Evolutionary conservation across 2,888 invertebrate genomes (phyloP), one percentile per base, ranked within the genome.

Genomic region (Eurois occulta): DNA sequence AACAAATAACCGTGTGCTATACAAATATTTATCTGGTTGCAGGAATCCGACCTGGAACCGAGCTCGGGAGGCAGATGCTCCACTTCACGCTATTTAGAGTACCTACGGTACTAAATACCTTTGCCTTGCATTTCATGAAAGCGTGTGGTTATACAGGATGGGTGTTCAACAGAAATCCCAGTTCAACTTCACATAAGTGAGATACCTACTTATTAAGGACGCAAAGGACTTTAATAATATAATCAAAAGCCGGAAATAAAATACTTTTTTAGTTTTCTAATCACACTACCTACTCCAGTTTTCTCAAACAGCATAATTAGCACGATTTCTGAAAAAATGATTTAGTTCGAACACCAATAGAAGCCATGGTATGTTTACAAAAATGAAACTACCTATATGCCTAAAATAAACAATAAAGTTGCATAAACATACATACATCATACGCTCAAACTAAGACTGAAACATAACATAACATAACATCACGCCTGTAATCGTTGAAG

Each of bases 1-100:
- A 75, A 83, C 75, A 75, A 77, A 72, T 68, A 82, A 69, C 46
- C 32, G 72, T 52, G 79, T 83, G 35, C 68, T 43, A 72, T 55
- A 72, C 79, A 83, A 83, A 83, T 83, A 79, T 83, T 83, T 83
- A 83, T 69, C 69, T 6, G 71, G 43, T 55, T 79, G 75, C 71
- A 60, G 72, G 75, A 79, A 72, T 79, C 64, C 75, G 58, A 79
- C 43, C 64, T 72, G 78, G 58, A 81, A 66, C 72, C 52, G 52
- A 68, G 43, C 70, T 35, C 18, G 4, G 52, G 21, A 72, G 52
- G 68, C 64, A 79, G 58, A 79, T 82, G 82, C 68, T 72, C 62
- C 66, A 80, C 55, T 80, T 80, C 41, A 21, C 24, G 52, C 60
- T 74, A 55, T 80, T 79, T 79, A 67, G 60, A 68, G 21, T 38